A percentile compares a stretch with the other conserved stretches of the same genome.
phyloP scores from a whole-genome alignment of 2,797 vertebrate genomes.

The Tangara arthus region DNA sequence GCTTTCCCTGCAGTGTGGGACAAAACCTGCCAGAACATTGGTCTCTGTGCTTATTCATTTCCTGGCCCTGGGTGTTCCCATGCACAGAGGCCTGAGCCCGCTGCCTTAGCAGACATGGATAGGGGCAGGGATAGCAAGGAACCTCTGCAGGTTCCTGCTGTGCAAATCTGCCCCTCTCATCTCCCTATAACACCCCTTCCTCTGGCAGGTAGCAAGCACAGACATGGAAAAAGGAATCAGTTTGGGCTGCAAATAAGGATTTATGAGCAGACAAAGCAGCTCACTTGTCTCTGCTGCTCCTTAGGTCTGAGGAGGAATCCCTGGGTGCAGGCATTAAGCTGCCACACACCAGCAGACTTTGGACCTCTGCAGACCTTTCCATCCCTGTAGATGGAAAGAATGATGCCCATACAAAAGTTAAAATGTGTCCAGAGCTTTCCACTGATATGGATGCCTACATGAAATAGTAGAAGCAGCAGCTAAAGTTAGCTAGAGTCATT shows the following conservation, averaged over 20 bases:
- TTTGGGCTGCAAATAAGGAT: background rate
- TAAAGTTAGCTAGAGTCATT: background rate
- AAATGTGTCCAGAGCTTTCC: background rate
- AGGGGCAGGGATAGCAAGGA: background rate
- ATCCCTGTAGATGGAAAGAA: background rate
- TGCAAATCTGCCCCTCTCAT: background rate
- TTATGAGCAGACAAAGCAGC: background rate
- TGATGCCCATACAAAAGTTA: background rate
- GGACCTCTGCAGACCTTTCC: background rate
- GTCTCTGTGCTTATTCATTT: background rate
- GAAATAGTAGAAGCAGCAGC: background rate
- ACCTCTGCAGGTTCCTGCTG: background rate
- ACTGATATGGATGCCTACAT: background rate
- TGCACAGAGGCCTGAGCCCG: accelerated
- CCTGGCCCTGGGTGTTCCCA: background rate
- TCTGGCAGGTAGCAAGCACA: background rate
- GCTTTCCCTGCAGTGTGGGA: background rate
- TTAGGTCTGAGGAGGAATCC: background rate
- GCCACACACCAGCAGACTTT: background rate
- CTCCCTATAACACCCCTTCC: background rate
- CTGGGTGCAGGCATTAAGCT: accelerated
- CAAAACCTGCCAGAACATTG: background rate
- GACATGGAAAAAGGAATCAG: background rate
- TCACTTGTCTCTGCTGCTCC: background rate
- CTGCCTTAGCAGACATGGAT: accelerated